These are phyloP conservation scores for Sebastiscus albofasciatus DNA, from an alignment of 2,797 vertebrate genomes.

Conservation along the genomic window DNA sequence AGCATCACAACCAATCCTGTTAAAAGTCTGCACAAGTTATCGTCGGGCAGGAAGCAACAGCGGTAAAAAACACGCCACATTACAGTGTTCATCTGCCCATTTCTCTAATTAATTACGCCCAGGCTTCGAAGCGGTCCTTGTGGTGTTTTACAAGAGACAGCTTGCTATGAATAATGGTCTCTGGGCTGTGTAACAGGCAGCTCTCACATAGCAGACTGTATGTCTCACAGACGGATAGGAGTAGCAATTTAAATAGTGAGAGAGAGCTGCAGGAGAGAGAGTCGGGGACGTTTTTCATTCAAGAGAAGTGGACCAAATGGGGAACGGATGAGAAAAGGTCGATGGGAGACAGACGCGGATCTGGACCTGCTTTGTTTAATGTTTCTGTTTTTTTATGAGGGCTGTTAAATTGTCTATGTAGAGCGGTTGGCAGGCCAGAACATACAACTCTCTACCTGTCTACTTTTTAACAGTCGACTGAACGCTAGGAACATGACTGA, in stretches of 20 bases:
- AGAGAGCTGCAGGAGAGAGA: background rate
- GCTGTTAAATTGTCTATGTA: constrained; percentile 67
- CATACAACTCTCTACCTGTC: constrained; percentile 40
- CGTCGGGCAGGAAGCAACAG: constrained; percentile 38
- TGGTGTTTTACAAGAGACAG: constrained; percentile 70
- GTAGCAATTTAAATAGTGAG: constrained; percentile 30
- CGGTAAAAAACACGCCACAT: constrained; percentile 27
- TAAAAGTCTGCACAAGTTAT: constrained; percentile 2
- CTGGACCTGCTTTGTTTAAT: constrained; percentile 64
- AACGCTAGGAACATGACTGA: background rate
- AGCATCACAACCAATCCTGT: background rate
- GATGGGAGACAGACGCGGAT: constrained; percentile 54
- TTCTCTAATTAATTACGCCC: constrained; percentile 61
- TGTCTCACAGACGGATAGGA: constrained; percentile 46
- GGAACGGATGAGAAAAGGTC: constrained; percentile 23
- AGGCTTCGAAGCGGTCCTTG: constrained; percentile 41
- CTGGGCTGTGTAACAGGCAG: constrained; percentile 38
- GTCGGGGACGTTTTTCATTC: constrained; percentile 4
- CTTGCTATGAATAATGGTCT: constrained; percentile 65
- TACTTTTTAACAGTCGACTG: constrained; percentile 6
- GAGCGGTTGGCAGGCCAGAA: constrained; percentile 50
- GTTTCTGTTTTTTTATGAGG: constrained; percentile 72
- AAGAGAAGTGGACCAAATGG: constrained; percentile 22
- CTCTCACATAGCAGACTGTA: constrained; percentile 43
- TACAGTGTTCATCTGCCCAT: constrained; percentile 41